Evolutionary conservation across 2,888 invertebrate species (phyloP), one percentile per base, ranked within the genome.

Genomic region (Palloptera scutellata): DNA sequence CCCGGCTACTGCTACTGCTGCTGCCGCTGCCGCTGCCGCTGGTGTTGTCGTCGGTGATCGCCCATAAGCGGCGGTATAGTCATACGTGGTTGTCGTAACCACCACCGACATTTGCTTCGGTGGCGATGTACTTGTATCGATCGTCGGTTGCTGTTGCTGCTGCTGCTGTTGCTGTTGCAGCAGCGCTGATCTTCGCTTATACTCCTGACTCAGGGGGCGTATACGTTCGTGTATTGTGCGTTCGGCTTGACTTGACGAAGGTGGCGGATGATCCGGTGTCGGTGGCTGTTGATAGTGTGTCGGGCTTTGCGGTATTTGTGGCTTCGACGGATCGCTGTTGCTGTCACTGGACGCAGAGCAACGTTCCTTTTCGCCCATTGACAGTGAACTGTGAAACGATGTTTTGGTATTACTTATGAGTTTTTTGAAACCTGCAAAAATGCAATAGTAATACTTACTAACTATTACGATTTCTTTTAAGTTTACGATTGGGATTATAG

Each of bases 251-350:
- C 90, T 88, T 4, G 96, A 95, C 11, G 95, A 92, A 0, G 97
- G 97, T 1, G 97, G 96, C 4, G 96, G 96, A 86, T 96, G 96
- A 76, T 96, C 96, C 0, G 96, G 96, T 12, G 96, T 97, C 11
- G 96, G 95, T 12, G 96, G 96, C 85, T 96, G 96, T 63, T 91
- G 89, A 79, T 96, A 96, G 81, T 95, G 93, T 59, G 95, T 94
- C 19, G 96, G 96, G 75, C 95, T 95, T 76, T 93, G 86, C 0
- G 96, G 96, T 76, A 75, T 78, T 68, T 80, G 77, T 41, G 77
- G 88, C 82, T 75, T 88, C 12, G 40, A 12, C 84, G 73, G 58
- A 55, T 75, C 79, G 52, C 73, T 72, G 64, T 76, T 79, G 80
- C 85, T 73, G 77, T 85, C 76, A 74, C 77, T 70, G 74, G 79